Base-by-base conservation (phyloP, 1,140 invertebrate species). In the Drosophila truncata region DNA sequence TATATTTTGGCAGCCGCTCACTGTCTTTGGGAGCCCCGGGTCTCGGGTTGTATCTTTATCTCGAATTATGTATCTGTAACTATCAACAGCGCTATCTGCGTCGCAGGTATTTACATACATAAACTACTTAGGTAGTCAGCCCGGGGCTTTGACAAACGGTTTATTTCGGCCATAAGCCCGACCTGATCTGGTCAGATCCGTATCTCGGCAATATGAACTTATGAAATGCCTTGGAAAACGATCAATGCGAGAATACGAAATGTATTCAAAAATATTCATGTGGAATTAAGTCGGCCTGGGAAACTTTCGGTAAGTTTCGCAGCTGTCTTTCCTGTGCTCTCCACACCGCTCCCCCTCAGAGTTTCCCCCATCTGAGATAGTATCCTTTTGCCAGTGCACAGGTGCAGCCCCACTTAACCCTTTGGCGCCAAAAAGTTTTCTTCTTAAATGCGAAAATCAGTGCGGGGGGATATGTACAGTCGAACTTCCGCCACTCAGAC, bases 321-420 rank as follows among this genome's bases (percentile, higher is more conserved):
- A 72, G 70, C 52, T 72, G 70, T 72, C 70, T 72, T 72, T 23
- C 35, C 46, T 57, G 23, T n/a, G 6, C 42, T 13, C 33, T 16
- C 33, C 52, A n/a, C 50, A 46, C 44, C n/a, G 25, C 11, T 27
- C n/a, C 20, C 47, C 52, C 13, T n/a, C 44, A 14, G 14, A 23
- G 25, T 4, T 8, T 25, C n/a, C 27, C 27, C 9, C 10, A 14
- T 10, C 29, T 2, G 14, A 31, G 33, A 14, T 27, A 72, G 67
- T 78, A 80, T 84, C 73, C 78, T 85, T 67, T 39, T 70, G 82
- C 64, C 64, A 60, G 67, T 78, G 84, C 66, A 78, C 84, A 87
- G 84, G 84, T 87, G 83, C 77, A 85, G 29, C 73, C 18, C 37
- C 64, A 81, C 66, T 88, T 88, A 84, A 90, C 80, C 81, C 81